Conservation (phyloP, 2,113 vertebrate genomes). For the Neogobius melanostomus region DNA sequence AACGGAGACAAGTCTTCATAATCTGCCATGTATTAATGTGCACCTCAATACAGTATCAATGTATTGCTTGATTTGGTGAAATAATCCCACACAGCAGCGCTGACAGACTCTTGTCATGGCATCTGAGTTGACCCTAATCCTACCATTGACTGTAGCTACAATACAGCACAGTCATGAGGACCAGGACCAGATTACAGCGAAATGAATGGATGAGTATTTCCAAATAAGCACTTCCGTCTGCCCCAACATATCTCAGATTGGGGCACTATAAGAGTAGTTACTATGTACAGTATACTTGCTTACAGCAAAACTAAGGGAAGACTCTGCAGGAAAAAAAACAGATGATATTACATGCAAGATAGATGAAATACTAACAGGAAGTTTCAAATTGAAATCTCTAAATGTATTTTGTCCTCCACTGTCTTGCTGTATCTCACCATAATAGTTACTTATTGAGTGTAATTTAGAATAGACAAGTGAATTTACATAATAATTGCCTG, state of each 20-base stretch:
- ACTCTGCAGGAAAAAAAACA: too few relatives aligned
- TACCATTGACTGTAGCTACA: slow-evolving; percentile 9
- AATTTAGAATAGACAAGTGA: too few relatives aligned
- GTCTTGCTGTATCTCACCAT: too few relatives aligned
- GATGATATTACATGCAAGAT: too few relatives aligned
- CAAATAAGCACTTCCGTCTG: not conserved
- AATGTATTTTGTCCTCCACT: too few relatives aligned
- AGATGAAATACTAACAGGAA: too few relatives aligned
- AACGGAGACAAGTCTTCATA: not conserved
- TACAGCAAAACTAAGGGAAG: too few relatives aligned
- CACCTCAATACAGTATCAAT: slow-evolving; percentile 37
- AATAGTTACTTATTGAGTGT: too few relatives aligned
- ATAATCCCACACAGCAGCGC: slow-evolving; percentile 42
- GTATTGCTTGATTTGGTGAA: slow-evolving; percentile 18
- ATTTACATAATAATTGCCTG: too few relatives aligned
- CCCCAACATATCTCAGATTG: not conserved
- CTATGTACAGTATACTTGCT: too few relatives aligned
- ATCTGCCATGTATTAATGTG: slow-evolving; percentile 13
- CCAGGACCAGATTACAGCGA: slow-evolving; percentile 11
- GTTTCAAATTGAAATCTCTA: too few relatives aligned
- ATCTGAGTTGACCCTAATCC: slow-evolving; percentile 66
- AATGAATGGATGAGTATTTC: not conserved
- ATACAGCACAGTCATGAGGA: slow-evolving; percentile 7
- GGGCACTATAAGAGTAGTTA: too few relatives aligned
- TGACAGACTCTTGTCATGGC: slow-evolving; percentile 38